Evolutionary conservation across 1,140 invertebrate species (phyloP).

Genomic region (Ceratitis capitata): DNA sequence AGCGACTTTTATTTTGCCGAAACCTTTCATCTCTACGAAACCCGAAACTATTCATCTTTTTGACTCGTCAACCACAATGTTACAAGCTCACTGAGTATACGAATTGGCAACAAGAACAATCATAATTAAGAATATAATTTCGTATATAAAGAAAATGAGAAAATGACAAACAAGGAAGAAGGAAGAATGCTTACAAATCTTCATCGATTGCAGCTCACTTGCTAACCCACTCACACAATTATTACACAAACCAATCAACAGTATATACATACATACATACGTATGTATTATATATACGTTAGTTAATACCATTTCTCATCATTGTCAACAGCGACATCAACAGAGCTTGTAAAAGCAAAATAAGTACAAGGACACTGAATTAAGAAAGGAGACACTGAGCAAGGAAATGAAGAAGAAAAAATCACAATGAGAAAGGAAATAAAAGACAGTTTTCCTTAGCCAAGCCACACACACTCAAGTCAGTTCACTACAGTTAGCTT

Average conservation of each 20-base stretch:
- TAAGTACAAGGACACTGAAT: conserved; percentile 29
- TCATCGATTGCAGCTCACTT: neutral
- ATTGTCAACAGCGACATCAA: neutral
- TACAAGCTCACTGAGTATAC: neutral
- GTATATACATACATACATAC: neutral
- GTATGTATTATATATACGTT: neutral
- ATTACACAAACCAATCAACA: neutral
- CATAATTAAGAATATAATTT: neutral
- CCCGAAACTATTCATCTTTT: no score
- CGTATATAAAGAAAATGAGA: neutral
- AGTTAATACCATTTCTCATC: neutral
- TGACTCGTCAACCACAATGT: no score
- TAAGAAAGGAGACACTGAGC: neutral
- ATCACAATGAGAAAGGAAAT: neutral
- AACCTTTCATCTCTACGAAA: no score
- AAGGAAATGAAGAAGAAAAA: conserved; percentile 18
- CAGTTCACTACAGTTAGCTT: no score
- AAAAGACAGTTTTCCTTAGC: no score
- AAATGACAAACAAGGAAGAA: neutral
- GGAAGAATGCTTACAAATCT: neutral
- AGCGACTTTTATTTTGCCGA: no score
- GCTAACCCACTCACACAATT: conserved; percentile 31
- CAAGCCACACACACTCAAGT: no score
- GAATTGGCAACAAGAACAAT: neutral
- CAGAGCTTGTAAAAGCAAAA: neutral